Evolutionary conservation across 1,140 invertebrate species (phyloP).

Genomic region (Neoseiulus cucumeris): DNA sequence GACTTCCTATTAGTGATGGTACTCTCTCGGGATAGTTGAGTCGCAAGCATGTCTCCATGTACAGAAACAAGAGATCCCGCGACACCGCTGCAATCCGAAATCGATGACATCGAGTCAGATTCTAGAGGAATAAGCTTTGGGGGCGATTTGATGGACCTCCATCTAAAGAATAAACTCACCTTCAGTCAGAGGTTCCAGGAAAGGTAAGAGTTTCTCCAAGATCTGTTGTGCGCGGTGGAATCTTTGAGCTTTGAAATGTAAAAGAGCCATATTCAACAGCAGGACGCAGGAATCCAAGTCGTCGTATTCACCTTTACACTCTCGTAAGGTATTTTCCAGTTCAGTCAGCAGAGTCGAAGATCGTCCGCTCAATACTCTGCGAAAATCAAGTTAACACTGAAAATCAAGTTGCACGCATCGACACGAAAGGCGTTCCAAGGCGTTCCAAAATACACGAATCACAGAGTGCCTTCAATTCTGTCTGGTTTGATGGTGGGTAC

Average conservation of each 20-base stretch:
- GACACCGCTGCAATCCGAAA: neutral
- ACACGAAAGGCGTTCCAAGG: too few relatives aligned
- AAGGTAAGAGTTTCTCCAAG: neutral
- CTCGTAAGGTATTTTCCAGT: too few relatives aligned
- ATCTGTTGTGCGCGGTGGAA: neutral
- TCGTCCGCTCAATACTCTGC: too few relatives aligned
- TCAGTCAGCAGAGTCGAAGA: too few relatives aligned
- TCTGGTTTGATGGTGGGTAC: too few relatives aligned
- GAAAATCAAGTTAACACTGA: too few relatives aligned
- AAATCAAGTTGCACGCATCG: too few relatives aligned
- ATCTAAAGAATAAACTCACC: neutral
- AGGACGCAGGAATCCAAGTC: neutral
- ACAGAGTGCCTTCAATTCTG: too few relatives aligned
- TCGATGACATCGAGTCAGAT: too few relatives aligned
- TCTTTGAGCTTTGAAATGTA: neutral
- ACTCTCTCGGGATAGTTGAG: conserved; percentile 6
- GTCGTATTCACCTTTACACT: neutral
- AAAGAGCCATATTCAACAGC: neutral
- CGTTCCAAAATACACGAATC: too few relatives aligned
- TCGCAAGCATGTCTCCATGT: neutral
- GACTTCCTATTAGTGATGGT: neutral
- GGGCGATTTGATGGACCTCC: neutral
- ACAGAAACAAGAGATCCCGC: neutral
- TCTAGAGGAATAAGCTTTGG: too few relatives aligned
- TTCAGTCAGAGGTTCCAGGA: neutral